A percentile compares a stretch with the other conserved stretches of the same genome.
phyloP scores from a whole-genome alignment of 2,113 vertebrate species.

The Propithecus coquereli region DNA sequence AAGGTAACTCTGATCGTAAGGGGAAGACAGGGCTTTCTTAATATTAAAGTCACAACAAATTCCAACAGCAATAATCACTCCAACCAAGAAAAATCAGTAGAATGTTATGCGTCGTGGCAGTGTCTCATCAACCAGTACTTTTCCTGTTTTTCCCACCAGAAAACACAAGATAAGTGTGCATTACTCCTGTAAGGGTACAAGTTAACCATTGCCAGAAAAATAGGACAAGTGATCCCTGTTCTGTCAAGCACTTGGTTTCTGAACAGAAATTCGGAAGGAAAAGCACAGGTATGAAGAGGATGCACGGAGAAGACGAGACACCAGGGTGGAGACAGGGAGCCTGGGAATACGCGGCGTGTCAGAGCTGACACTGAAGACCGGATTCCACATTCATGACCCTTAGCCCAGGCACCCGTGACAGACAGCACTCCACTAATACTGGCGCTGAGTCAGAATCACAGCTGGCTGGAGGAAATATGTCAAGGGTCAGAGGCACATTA shows the following conservation, averaged over 20 bases:
- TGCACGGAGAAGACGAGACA: neutral
- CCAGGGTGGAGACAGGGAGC: neutral
- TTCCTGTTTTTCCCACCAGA: neutral
- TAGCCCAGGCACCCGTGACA: neutral
- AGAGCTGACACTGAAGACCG: neutral
- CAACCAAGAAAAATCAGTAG: neutral
- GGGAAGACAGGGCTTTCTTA: neutral
- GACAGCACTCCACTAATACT: neutral
- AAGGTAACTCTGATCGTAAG: too few species aligned
- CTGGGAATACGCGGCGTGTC: too few species aligned
- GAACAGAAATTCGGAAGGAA: neutral
- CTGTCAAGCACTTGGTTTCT: neutral
- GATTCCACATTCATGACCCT: neutral
- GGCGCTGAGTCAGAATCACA: neutral
- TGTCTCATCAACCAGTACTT: neutral
- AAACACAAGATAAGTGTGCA: neutral
- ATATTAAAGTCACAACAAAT: neutral
- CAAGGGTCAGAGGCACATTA: neutral
- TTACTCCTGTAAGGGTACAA: neutral
- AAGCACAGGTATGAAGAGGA: neutral
- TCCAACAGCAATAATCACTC: neutral
- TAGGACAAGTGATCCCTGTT: neutral
- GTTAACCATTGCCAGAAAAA: neutral
- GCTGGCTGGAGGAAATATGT: neutral
- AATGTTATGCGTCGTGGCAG: neutral